These are phyloP conservation scores for Lacerta bilineata DNA, from an alignment of 2,797 vertebrate species.

Conservation along the genomic window DNA sequence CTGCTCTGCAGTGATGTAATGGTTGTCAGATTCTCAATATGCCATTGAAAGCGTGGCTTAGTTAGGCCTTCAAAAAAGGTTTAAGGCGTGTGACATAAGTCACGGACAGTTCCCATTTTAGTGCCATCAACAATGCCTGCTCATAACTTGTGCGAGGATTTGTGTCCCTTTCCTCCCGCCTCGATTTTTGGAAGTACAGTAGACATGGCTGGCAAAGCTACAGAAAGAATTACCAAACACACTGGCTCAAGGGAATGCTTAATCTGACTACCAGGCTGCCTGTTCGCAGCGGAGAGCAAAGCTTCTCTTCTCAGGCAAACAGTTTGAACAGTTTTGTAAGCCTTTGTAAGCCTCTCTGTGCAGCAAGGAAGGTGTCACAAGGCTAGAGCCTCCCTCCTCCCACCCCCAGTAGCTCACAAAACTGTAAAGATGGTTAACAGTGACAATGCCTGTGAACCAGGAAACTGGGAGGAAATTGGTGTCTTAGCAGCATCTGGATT, in stretches of 20 bases:
- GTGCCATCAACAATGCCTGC: background rate
- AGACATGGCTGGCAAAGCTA: constrained; percentile 56
- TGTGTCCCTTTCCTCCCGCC: constrained; percentile 30
- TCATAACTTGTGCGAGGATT: background rate
- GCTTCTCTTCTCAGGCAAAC: constrained; percentile 63
- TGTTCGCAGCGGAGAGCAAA: constrained; percentile 59
- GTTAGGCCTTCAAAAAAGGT: background rate
- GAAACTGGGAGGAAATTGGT: constrained; percentile 72
- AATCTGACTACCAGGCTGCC: constrained; percentile 63
- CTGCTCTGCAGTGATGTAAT: background rate
- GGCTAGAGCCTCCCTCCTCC: constrained; percentile 60
- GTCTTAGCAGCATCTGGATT: constrained; percentile 67
- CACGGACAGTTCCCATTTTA: background rate
- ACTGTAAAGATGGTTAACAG: constrained; percentile 57
- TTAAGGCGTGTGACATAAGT: background rate
- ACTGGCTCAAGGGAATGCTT: constrained; percentile 59
- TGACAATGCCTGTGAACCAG: constrained; percentile 63
- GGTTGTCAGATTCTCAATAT: background rate
- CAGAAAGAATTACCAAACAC: constrained; percentile 55
- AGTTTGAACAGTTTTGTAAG: constrained; percentile 52
- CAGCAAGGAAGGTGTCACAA: constrained; percentile 48
- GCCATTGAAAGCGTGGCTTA: background rate
- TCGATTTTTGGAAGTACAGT: constrained; percentile 62
- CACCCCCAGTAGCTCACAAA: constrained; percentile 26
- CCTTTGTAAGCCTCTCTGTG: constrained; percentile 54